phyloP scores from a whole-genome alignment of 2,113 vertebrate species.

The Corythaixoides concolor region DNA sequence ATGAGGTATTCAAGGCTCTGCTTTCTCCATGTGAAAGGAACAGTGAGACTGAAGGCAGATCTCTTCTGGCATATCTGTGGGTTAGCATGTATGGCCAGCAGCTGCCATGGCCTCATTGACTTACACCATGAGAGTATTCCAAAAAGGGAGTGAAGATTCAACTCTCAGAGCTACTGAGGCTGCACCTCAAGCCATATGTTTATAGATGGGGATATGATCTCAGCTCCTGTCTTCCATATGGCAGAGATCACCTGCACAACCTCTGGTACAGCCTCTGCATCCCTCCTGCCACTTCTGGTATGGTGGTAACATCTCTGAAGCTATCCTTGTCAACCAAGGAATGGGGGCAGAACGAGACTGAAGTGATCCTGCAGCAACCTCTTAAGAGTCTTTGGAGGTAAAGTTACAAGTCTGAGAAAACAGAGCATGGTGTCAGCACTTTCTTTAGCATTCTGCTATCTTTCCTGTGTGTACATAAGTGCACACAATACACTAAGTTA shows the following conservation, averaged over 20 bases:
- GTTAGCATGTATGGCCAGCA: not conserved
- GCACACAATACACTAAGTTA: not conserved
- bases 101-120: not conserved
- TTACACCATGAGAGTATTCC: not conserved
- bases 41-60: not conserved
- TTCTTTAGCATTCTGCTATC: not conserved
- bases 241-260: not conserved
- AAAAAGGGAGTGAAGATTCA: not conserved
- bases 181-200: not conserved
- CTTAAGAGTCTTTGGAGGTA: not conserved
- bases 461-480: not conserved
- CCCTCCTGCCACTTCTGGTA: not conserved
- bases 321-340: not conserved
- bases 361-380: not conserved
- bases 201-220: not conserved
- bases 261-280: not conserved
- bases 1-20: not conserved
- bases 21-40: not conserved
- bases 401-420: slow-evolving; percentile 15
- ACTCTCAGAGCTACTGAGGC: not conserved
- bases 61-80: not conserved
- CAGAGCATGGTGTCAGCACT: not conserved
- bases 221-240: not conserved
- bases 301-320: not conserved
- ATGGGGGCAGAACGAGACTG: not conserved